Evolutionary conservation across 2,113 vertebrate genomes (phyloP).

Genomic region (Macheiramphus alcinus): DNA sequence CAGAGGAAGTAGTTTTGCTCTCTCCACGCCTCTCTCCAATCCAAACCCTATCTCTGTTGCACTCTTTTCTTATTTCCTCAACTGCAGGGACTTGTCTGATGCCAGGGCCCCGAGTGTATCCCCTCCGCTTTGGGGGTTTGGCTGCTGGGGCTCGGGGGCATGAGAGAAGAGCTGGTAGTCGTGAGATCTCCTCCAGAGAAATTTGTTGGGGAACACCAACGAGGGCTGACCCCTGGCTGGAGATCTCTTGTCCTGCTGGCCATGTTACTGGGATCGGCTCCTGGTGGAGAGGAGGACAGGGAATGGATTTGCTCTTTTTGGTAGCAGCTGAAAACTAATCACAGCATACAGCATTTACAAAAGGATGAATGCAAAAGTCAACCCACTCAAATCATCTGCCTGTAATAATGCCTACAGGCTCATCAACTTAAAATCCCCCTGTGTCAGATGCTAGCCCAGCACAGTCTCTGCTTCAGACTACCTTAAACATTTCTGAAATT

Average conservation of each 20-base stretch:
- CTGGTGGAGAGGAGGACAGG: too few species aligned
- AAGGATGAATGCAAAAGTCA: neutral
- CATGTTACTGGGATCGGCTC: neutral
- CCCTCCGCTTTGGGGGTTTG: neutral
- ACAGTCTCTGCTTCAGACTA: neutral
- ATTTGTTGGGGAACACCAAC: rapidly evolving
- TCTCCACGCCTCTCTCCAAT: neutral
- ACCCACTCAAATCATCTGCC: neutral
- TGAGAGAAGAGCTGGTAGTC: rapidly evolving
- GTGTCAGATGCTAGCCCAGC: neutral
- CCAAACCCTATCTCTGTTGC: neutral
- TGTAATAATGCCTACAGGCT: neutral
- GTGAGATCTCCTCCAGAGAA: neutral
- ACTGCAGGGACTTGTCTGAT: neutral
- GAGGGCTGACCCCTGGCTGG: neutral
- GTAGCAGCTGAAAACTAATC: neutral
- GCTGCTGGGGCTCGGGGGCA: neutral
- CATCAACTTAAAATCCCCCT: neutral
- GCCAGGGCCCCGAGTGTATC: neutral
- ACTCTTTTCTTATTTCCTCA: neutral
- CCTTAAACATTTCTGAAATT: neutral
- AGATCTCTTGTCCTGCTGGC: neutral
- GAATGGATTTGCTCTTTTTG: neutral
- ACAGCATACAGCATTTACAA: neutral
- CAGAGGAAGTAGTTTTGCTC: neutral